A percentile compares a stretch with the other conserved stretches of the same genome.
Evolutionary conservation across 1,140 invertebrate species (phyloP).

Genomic region (Aphelenchoides avenae): DNA sequence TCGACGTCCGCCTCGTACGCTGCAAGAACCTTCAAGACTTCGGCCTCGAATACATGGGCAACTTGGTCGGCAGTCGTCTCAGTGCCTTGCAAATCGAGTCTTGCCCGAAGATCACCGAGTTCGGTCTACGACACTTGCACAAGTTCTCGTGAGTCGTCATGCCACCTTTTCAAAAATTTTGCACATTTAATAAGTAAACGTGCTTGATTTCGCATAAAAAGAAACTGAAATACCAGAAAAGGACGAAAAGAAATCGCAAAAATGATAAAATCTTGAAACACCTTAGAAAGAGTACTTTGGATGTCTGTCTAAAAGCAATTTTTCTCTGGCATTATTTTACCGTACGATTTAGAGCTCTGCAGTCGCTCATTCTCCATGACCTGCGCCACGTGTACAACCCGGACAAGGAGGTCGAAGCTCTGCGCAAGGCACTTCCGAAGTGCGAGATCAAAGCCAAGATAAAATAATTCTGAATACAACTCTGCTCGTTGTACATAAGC

Average conservation of each 20-base stretch:
- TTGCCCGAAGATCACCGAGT: slow-evolving; percentile 48
- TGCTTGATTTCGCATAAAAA: too few species aligned
- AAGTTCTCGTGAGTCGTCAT: slow-evolving; percentile 36
- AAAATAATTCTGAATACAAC: too few species aligned
- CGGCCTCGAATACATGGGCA: slow-evolving; percentile 38
- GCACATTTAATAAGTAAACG: slow-evolving; percentile 8
- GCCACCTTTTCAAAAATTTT: too few species aligned
- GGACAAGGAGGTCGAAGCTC: slow-evolving; percentile 26
- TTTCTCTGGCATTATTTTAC: too few species aligned
- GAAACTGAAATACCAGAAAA: too few species aligned
- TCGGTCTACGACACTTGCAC: slow-evolving; percentile 36
- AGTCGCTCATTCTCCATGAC: slow-evolving; percentile 31
- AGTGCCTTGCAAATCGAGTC: slow-evolving; percentile 30
- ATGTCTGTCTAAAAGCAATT: too few species aligned
- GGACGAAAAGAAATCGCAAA: too few species aligned
- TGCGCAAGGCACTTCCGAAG: slow-evolving; percentile 37
- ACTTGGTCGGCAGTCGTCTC: slow-evolving; percentile 34
- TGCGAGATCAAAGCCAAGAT: slow-evolving; percentile 32
- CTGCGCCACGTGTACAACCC: slow-evolving; percentile 37
- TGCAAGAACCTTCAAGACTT: slow-evolving; percentile 46
- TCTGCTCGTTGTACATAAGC: too few species aligned
- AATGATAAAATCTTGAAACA: too few species aligned
- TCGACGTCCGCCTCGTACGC: too few species aligned
- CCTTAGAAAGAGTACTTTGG: too few species aligned
- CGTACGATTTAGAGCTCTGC: slow-evolving; percentile 24